A percentile compares a stretch with the other conserved stretches of the same genome.
phyloP scores from a whole-genome alignment of 2,797 vertebrate genomes.

The Masticophis lateralis region DNA sequence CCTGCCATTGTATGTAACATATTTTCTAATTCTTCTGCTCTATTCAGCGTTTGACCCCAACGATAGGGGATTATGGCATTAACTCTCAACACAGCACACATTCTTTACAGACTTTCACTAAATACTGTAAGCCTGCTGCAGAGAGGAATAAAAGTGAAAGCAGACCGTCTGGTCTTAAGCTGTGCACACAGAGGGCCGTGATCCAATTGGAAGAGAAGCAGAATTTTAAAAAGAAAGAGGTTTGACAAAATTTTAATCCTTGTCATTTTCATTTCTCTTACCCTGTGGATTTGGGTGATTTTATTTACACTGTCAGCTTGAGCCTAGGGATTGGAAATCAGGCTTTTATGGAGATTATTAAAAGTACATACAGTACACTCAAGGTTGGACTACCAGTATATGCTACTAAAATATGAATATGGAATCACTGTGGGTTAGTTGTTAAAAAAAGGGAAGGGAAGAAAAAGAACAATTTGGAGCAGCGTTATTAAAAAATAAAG shows the following conservation, averaged over 20 bases:
- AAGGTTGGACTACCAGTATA: slow-evolving; percentile 71
- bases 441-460: slow-evolving; percentile 31
- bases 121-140: slow-evolving; percentile 86
- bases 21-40: slow-evolving; percentile 81
- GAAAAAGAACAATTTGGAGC: not conserved
- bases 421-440: slow-evolving; percentile 57
- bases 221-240: slow-evolving; percentile 87
- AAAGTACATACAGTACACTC: slow-evolving; percentile 82
- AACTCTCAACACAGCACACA: slow-evolving; percentile 82
- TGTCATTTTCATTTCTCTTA: slow-evolving; percentile 98
- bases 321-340: slow-evolving; percentile 95
- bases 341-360: slow-evolving; percentile 98
- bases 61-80: slow-evolving; percentile 85
- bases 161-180: slow-evolving; percentile 84
- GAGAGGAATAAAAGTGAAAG: slow-evolving; percentile 84
- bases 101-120: slow-evolving; percentile 85
- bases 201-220: slow-evolving; percentile 84
- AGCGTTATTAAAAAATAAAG: slow-evolving; percentile 54
- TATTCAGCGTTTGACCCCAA: slow-evolving; percentile 84
- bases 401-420: slow-evolving; percentile 71
- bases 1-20: slow-evolving; percentile 76
- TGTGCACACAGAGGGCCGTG: slow-evolving; percentile 81
- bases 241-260: slow-evolving; percentile 93
- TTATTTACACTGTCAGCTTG: slow-evolving; percentile 99
- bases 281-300: slow-evolving; percentile 98